Base-by-base conservation (phyloP, 1,140 invertebrate species). In the Drosophila rhopaloa region DNA sequence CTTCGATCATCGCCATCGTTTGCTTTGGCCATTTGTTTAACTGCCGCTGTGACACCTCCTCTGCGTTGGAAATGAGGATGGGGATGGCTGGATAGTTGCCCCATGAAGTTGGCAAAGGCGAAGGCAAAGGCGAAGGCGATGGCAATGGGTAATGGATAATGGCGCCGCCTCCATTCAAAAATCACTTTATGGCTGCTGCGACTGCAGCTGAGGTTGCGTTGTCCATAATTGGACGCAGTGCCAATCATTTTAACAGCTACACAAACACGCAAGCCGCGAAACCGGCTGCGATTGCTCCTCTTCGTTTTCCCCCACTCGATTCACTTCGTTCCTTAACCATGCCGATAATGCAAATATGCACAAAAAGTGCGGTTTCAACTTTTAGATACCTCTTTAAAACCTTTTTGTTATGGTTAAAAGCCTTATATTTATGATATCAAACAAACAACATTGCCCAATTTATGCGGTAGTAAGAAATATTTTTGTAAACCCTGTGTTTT, bases 241-340 rank as follows among this genome's bases (percentile, higher is more conserved):
- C 83, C 83, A 88, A 88, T 88, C 83, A 88, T 88, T 88, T 88
- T 88, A 88, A 88, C 83, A 88, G 83, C 84, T 89, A 89, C 84
- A 81, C 84, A 88, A 86, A 86, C 83, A 88, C 83, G 79, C 83
- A 74, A 68, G 54, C 48, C 60, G 29, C 59, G 35, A 57, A 81
- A 75, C 58, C 57, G 53, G 60, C 61, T 62, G 29, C 37, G 54
- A 53, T 55, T 47, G 62, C 41, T 59, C 48, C 47, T 59, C 47
- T 44, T n/a, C 46, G 16, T 48, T 38, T 57, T 66, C 29, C 35
- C 32, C 27, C 13, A 29, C 58, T 62, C 32, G 16, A 53, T 38
- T 27, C 41, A 24, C 16, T 24, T 14, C 29, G 38, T 41, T 37
- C 40, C 41, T 48, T 11, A 57, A 57, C n/a, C 68, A 54, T n/a